Evolutionary conservation across 1,140 invertebrate genomes (phyloP), one percentile per base, ranked within the genome.

Genomic region (Lordiphosa mommai): DNA sequence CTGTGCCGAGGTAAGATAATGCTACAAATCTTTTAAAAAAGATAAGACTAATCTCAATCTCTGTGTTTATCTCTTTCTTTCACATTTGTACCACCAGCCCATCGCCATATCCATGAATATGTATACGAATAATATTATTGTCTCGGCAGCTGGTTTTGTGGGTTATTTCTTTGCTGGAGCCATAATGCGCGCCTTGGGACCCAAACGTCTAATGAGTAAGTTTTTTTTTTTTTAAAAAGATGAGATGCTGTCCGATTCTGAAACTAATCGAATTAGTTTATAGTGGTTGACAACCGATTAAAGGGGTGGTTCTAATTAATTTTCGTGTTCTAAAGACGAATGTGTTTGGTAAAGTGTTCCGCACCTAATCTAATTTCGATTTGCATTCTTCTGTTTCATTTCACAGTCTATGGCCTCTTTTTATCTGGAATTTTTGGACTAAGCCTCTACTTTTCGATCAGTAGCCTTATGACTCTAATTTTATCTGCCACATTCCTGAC

Each of bases 41-140:
- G 44, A 32, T 37, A 29, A 17, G 2, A 0, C 13, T 36, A 23
- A 48, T 65, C 40, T 65, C 20, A 34, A 27, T 4, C 6, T n/a
- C 2, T n/a, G n/a, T n/a, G n/a, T n/a, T n/a, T n/a, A n/a, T 7
- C 3, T 9, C 20, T 47, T 4, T 47, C 14, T 43, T 14, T 23
- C 7, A 8, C n/a, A 46, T 13, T 27, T 14, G 9, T 13, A 36
- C 2, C 4, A 12, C 17, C 30, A 87, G 86, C 57, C 63, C 12
- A 64, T 63, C 30, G 38, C 40, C 4, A 66, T 88, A n/a, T 90
- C 90, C 32, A 89, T 90, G 85, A 77, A 89, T 14, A 91, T 91
- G 23, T 92, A 92, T 55, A 74, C 90, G 1, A 91, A 92, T 72
- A 91, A 90, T 36, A 89, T 91, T 0, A 88, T 91, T 3, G 91